These are phyloP conservation scores for Thumatha senex DNA, from an alignment of 2,888 invertebrate species.

Conservation along the genomic window DNA sequence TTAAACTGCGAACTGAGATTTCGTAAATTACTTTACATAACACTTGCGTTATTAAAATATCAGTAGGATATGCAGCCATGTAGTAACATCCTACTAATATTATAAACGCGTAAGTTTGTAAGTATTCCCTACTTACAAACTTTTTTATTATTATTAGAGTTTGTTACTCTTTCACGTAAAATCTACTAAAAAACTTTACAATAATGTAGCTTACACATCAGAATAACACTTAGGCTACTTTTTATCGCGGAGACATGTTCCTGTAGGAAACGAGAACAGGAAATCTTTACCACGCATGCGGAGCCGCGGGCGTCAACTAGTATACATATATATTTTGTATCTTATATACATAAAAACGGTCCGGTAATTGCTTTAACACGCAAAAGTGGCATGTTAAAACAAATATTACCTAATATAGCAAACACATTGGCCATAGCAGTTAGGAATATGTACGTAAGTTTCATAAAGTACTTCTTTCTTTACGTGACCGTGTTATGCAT, in stretches of 20 bases:
- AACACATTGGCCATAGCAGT: conserved; percentile 3
- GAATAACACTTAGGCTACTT: too few relatives aligned
- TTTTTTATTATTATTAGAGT: too few relatives aligned
- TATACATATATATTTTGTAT: conserved; percentile 6
- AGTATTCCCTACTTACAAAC: too few relatives aligned
- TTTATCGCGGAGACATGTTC: too few relatives aligned
- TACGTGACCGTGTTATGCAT: conserved; percentile 55
- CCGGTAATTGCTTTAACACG: conserved; percentile 13
- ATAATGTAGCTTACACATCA: too few relatives aligned
- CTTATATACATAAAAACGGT: conserved; percentile 8
- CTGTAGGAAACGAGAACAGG: too few relatives aligned
- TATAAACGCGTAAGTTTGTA: too few relatives aligned
- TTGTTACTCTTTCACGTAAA: too few relatives aligned
- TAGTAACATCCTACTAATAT: too few relatives aligned
- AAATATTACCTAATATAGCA: conserved; percentile 24
- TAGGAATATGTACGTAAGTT: conserved; percentile 16
- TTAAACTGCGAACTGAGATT: conserved; percentile 16
- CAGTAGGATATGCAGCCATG: not conserved
- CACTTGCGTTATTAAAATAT: conserved; percentile 1
- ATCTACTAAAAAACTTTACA: too few relatives aligned
- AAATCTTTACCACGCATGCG: too few relatives aligned
- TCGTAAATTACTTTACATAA: conserved; percentile 25
- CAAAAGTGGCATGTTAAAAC: conserved; percentile 10
- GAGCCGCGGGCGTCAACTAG: too few relatives aligned
- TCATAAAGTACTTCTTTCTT: conserved; percentile 39